phyloP scores from a whole-genome alignment of 2,888 invertebrate species.

The Andricus curvator region DNA sequence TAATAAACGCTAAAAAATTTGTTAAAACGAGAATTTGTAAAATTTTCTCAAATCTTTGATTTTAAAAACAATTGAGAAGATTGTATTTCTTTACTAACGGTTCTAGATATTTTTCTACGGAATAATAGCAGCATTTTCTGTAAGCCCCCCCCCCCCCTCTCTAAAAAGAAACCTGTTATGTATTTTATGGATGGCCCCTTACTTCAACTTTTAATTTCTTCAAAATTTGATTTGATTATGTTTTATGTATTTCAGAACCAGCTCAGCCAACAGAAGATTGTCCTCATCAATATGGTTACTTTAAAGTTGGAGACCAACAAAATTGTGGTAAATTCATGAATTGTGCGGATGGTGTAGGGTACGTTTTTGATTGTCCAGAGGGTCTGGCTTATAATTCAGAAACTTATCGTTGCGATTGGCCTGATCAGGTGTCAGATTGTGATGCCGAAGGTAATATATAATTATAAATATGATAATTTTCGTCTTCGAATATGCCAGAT shows the following conservation, averaged over 20 bases:
- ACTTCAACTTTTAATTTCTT: not conserved
- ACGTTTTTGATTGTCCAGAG: slow-evolving; percentile 88
- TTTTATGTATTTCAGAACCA: slow-evolving; percentile 80
- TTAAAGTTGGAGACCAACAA: slow-evolving; percentile 83
- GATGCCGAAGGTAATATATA: slow-evolving; percentile 85
- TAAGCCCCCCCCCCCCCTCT: too few relatives aligned
- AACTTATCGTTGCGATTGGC: slow-evolving; percentile 91
- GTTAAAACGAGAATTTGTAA: too few relatives aligned
- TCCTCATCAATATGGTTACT: slow-evolving; percentile 91
- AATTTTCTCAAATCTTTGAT: too few relatives aligned
- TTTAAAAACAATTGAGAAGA: too few relatives aligned
- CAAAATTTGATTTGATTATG: not conserved
- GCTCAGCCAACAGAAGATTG: slow-evolving; percentile 88
- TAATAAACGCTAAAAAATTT: too few relatives aligned
- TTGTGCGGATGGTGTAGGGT: slow-evolving; percentile 89
- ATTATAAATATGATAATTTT: not conserved
- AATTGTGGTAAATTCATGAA: slow-evolving; percentile 90
- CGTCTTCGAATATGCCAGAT: too few relatives aligned
- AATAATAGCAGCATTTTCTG: too few relatives aligned
- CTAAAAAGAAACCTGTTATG: too few relatives aligned
- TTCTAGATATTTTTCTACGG: too few relatives aligned
- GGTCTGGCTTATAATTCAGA: slow-evolving; percentile 88
- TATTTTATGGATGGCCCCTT: too few relatives aligned
- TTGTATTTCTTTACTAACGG: too few relatives aligned
- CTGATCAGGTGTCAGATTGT: slow-evolving; percentile 89